Evolutionary conservation across 2,888 invertebrate genomes (phyloP), one percentile per base, ranked within the genome.

Genomic region (Acleris holmiana): DNA sequence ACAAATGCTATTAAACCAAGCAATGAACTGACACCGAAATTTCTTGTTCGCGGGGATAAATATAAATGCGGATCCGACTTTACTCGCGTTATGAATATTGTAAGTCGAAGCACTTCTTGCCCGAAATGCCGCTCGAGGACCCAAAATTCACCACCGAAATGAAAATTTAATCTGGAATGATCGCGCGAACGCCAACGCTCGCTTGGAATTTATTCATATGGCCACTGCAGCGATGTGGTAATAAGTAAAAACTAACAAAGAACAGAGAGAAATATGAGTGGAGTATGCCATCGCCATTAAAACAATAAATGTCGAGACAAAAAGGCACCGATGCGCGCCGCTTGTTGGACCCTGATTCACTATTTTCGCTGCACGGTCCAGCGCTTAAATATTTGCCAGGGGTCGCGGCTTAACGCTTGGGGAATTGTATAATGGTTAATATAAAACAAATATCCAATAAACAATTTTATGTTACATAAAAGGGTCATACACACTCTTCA

Each of bases 161-260:
- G 85, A 85, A 83, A 85, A 81, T 84, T 82, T 83, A 83, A 86
- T 83, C 76, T 73, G 79, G 77, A 82, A 83, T 84, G 83, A 84
- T 85, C 83, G 76, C 76, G 73, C 72, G 73, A 77, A 73, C 74
- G 73, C 74, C 60, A 65, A 57, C 57, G 67, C 61, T 46, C 59
- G 35, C 25, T 19, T 48, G 68, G 75, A 83, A 85, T 85, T 80
- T 86, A 86, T 86, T 85, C 84, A 84, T 82, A 83, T 77, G 79
- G 76, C 75, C 75, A 74, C 79, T 80, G 83, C 82, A 76, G 76
- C 78, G 70, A 72, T 75, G 77, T 68, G 77, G 77, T 81, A 82
- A 84, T 83, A 83, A 83, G 84, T 86, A 85, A 85, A 88, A 86
- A 84, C 82, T 83, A 88, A 86, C 76, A 78, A 78, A 75, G 75